Conservation (phyloP, 2,888 invertebrate genomes). For the Rhodophaea formosa region DNA sequence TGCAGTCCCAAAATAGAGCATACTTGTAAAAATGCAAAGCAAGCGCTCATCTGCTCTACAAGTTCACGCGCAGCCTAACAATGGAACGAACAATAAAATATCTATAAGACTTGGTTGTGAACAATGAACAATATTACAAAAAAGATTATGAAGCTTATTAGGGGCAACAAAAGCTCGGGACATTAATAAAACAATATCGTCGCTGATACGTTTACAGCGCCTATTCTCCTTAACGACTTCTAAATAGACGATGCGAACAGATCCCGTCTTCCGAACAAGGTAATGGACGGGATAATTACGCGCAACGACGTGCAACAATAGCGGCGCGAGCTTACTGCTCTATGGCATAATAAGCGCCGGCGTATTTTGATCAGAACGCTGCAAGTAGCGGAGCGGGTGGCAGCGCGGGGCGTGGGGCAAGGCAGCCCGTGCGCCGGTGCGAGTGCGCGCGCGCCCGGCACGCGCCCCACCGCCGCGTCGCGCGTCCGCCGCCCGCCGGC, state of each 20-base stretch:
- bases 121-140: constrained; percentile 36
- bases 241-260: constrained; percentile 70
- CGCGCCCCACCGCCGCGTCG: constrained; percentile 66
- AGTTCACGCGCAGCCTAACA: constrained; percentile 13
- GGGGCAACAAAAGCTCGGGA: constrained; percentile 55
- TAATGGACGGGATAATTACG: constrained; percentile 80
- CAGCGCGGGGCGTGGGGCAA: constrained; percentile 35
- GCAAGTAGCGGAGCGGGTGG: constrained; percentile 62
- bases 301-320: constrained; percentile 78
- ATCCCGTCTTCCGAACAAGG: constrained; percentile 74
- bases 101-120: constrained; percentile 19
- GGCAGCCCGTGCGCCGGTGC: constrained; percentile 42
- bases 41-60: constrained; percentile 3
- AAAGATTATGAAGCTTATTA: constrained; percentile 46
- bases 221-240: constrained; percentile 72
- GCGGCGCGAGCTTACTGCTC: constrained; percentile 73
- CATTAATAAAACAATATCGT: constrained; percentile 66
- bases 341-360: constrained; percentile 78
- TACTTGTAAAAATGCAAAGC: constrained; percentile 12
- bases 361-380: constrained; percentile 73
- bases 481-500: constrained; percentile 53
- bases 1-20: background rate
- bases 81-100: constrained; percentile 20
- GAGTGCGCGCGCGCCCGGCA: constrained; percentile 68
- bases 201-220: constrained; percentile 62